These are phyloP conservation scores for Drosophila acutilabella DNA, from an alignment of 2,888 invertebrate species.

Conservation along the genomic window DNA sequence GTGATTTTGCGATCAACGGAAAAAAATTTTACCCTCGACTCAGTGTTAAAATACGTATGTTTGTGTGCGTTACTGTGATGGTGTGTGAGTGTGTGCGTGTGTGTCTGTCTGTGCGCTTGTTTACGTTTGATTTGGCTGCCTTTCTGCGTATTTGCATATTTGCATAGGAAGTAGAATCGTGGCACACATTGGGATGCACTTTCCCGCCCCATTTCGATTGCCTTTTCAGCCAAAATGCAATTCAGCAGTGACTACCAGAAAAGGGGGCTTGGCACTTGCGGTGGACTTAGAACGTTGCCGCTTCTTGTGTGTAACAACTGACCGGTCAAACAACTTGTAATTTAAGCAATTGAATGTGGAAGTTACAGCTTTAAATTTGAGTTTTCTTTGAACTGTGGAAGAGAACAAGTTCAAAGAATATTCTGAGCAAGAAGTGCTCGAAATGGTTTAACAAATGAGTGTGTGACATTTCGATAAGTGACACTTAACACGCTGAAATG, in stretches of 20 bases:
- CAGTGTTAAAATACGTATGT: background rate
- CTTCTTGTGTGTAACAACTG: background rate
- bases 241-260: conserved; percentile 1
- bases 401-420: conserved; percentile 26
- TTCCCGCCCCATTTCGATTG: conserved; percentile 14
- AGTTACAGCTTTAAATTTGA: background rate
- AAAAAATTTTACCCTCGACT: conserved; percentile 16
- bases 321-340: conserved; percentile 3
- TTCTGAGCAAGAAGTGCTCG: conserved; percentile 13
- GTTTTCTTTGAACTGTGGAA: conserved; percentile 4
- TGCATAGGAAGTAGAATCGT: conserved; percentile 47
- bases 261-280: conserved; percentile 1
- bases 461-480: conserved; percentile 70
- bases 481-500: conserved; percentile 46
- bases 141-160: conserved; percentile 41
- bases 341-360: background rate
- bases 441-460: conserved; percentile 57
- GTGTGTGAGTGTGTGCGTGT: background rate
- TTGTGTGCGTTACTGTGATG: background rate
- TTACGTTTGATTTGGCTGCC: conserved; percentile 38
- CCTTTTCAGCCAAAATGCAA: conserved; percentile 16
- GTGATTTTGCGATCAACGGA: conserved; percentile 32
- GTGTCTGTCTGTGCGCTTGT: conserved; percentile 14
- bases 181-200: conserved; percentile 26
- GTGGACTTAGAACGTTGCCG: background rate